Conservation (phyloP, 2,888 invertebrate species). For the Andrena bicolor region DNA sequence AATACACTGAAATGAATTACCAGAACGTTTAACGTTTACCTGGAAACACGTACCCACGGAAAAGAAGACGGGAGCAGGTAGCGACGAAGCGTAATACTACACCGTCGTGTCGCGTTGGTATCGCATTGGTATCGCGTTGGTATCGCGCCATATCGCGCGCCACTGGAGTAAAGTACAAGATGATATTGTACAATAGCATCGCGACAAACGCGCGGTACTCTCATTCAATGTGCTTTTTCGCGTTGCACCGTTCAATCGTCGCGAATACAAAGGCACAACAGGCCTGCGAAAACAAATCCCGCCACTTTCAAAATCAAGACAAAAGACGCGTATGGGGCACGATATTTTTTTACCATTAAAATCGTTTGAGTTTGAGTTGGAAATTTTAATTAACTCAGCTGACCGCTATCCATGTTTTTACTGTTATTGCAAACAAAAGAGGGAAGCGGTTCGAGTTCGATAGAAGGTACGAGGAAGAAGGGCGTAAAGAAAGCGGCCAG, state of each 20-base stretch:
- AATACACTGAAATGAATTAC: neutral
- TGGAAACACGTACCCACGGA: neutral
- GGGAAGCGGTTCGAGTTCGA: neutral
- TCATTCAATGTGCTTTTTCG: neutral
- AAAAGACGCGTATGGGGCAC: neutral
- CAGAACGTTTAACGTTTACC: neutral
- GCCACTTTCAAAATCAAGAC: neutral
- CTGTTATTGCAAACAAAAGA: too few species aligned
- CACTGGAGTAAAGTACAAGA: neutral
- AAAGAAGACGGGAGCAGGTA: neutral
- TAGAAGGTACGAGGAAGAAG: neutral
- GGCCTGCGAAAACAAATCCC: neutral
- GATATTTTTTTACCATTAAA: neutral
- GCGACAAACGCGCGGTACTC: neutral
- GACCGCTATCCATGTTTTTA: too few species aligned
- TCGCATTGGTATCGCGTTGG: neutral
- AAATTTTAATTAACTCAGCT: too few species aligned
- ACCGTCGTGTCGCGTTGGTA: neutral
- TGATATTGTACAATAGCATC: neutral
- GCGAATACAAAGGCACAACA: neutral
- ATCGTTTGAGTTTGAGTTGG: too few species aligned
- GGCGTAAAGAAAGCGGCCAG: neutral
- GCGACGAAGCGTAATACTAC: constrained; percentile 23
- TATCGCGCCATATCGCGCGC: too few species aligned
- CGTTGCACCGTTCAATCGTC: neutral